phyloP scores from a whole-genome alignment of 1,140 invertebrate genomes.

The Lepeophtheirus salmonis region DNA sequence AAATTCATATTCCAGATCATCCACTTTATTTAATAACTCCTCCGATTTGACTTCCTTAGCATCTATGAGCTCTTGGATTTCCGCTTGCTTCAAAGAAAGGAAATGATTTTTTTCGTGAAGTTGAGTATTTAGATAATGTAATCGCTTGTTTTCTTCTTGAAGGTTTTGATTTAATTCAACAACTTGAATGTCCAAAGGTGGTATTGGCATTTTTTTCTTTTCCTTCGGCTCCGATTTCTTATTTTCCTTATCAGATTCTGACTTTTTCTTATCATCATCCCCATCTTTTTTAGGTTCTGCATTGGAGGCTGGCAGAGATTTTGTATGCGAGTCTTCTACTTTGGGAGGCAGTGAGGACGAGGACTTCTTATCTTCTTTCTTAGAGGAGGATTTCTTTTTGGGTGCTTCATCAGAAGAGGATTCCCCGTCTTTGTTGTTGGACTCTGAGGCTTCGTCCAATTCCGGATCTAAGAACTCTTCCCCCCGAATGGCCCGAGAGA shows the following conservation, averaged over 20 bases:
- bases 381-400: not conserved
- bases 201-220: not conserved
- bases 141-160: conserved; percentile 68
- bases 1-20: conserved; percentile 82
- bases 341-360: too few relatives aligned
- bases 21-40: conserved; percentile 82
- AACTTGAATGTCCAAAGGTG: conserved; percentile 8
- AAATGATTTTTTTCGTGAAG: conserved; percentile 84
- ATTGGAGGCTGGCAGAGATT: not conserved
- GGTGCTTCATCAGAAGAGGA: not conserved
- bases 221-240: not conserved
- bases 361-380: not conserved
- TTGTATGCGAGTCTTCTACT: too few relatives aligned
- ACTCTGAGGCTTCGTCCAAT: not conserved
- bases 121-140: conserved; percentile 76
- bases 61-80: conserved; percentile 71
- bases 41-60: conserved; percentile 81
- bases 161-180: conserved; percentile 37
- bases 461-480: conserved; percentile 31
- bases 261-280: not conserved
- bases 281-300: not conserved
- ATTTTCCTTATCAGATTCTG: not conserved
- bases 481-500: conserved; percentile 65
- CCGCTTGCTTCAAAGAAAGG: conserved; percentile 42
- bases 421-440: not conserved